phyloP scores from a whole-genome alignment of 2,888 invertebrate genomes.

The Bellardia pandia region DNA sequence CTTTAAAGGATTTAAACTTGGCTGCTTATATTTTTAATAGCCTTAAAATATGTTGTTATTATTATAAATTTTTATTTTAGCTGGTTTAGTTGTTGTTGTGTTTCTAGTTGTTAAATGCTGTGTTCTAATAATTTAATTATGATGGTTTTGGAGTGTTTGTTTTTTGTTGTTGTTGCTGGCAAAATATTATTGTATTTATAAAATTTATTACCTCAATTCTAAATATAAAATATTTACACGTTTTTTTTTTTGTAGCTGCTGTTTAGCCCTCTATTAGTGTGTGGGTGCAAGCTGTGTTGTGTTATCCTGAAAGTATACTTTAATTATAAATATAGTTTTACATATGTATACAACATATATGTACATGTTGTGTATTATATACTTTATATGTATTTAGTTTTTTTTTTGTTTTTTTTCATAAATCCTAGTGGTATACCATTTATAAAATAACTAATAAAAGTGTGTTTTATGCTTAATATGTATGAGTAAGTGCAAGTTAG shows the following conservation, averaged over 20 bases:
- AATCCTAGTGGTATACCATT: conserved; percentile 51
- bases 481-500: background rate
- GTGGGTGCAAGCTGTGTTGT: background rate
- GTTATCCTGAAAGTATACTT: conserved; percentile 59
- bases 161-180: conserved; percentile 1
- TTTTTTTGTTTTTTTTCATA: conserved; percentile 6
- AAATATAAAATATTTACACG: conserved; percentile 36
- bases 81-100: conserved; percentile 5
- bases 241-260: background rate
- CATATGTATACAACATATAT: background rate
- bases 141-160: background rate
- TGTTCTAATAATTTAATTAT: conserved; percentile 45
- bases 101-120: background rate
- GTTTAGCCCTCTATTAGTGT: conserved; percentile 1
- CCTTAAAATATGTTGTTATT: conserved; percentile 33
- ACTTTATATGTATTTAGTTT: background rate
- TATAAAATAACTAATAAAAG: conserved; percentile 24
- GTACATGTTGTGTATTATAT: no score
- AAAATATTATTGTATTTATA: conserved; percentile 35
- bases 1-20: conserved; percentile 36
- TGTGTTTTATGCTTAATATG: conserved; percentile 7
- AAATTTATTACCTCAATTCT: conserved; percentile 47
- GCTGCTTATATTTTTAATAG: conserved; percentile 41
- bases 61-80: background rate
- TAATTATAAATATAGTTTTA: conserved; percentile 26